Evolutionary conservation across 2,113 vertebrate species (phyloP), one percentile per base, ranked within the genome.

Genomic region (Rhinolophus sinicus): DNA sequence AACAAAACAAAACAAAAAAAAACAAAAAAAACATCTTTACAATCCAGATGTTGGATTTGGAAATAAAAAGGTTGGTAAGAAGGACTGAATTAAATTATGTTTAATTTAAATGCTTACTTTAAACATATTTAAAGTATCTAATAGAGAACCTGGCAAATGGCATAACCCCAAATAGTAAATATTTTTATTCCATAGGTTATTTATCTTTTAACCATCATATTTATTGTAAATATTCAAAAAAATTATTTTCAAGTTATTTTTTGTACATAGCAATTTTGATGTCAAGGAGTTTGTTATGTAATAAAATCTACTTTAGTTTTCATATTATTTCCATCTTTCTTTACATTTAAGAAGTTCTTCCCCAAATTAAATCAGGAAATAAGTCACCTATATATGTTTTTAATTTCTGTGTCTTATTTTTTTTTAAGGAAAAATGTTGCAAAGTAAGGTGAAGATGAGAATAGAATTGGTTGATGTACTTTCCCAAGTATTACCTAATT

Each of bases 61-160:
- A 75, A 87, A 56, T 78, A 8, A 77, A 19, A 76, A 50, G 1
- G 0, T 44, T 88, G 11, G 72, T 62, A 76, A 52, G 12, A 86
- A 76, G 5, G 26, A 84, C 52, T 78, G 3, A 78, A 38, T 44
- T 73, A 56, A 78, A 72, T 50, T 26, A 75, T 8, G 24, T 50
- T 69, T 52, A 84, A 90, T 72, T 93, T 85, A 65, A 35, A 75
- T 26, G 26, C 47, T 93, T 88, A 80, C 38, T 44, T 84, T 80
- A 88, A 78, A 28, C 0, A 2, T 75, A 50, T 40, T 78, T n/a
- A 77, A 91, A 35, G 14, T 58, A 67, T 75, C 33, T 90, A 52
- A 2, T 84, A 60, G 38, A 77, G 67, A 60, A 44, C 10, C 16
- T 76, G 3, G 13, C 7, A 88, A 0, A 15, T 44, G 60, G 2